Percentiles rank a stretch among this genome's conserved stretches.
These are phyloP conservation scores for Cinara cedri DNA, from an alignment of 2,888 invertebrate species.

Conservation along the genomic window DNA sequence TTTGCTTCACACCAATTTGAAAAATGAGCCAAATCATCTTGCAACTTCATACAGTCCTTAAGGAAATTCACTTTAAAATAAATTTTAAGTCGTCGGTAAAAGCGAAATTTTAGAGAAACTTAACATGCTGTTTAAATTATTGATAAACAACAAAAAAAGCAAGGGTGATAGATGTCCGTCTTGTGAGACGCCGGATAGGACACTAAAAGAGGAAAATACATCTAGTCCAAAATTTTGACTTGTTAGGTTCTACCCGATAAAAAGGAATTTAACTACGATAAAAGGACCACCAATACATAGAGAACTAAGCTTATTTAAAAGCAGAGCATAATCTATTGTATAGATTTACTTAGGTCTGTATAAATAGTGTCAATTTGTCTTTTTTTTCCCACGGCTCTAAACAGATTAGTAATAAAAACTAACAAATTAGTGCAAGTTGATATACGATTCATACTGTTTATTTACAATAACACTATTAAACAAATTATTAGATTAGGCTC, in stretches of 20 bases:
- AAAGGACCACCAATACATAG: slow-evolving; percentile 57
- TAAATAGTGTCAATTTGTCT: slow-evolving; percentile 57
- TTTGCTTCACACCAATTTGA: slow-evolving; percentile 10
- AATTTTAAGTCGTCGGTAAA: too few species aligned
- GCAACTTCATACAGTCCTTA: slow-evolving; percentile 8
- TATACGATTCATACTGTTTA: too few species aligned
- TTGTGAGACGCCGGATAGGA: slow-evolving; percentile 59
- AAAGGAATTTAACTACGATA: slow-evolving; percentile 58
- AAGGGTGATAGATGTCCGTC: slow-evolving; percentile 58
- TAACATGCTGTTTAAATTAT: slow-evolving; percentile 44
- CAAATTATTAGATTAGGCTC: not conserved
- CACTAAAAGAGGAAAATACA: too few species aligned
- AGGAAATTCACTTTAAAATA: not conserved
- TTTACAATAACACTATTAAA: too few species aligned
- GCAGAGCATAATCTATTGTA: slow-evolving; percentile 57
- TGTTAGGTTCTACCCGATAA: slow-evolving; percentile 55
- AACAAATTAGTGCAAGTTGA: too few species aligned
- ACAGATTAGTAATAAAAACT: slow-evolving; percentile 49
- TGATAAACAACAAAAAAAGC: slow-evolving; percentile 57
- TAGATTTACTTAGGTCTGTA: slow-evolving; percentile 58
- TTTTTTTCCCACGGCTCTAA: slow-evolving; percentile 48
- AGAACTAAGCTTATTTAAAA: slow-evolving; percentile 57
- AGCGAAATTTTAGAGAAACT: slow-evolving; percentile 17
- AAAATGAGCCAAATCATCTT: slow-evolving; percentile 9
- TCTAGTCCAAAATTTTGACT: slow-evolving; percentile 54